Evolutionary conservation across 2,888 invertebrate species (phyloP), one percentile per base, ranked within the genome.

Genomic region (Ichneumoninae sp.): DNA sequence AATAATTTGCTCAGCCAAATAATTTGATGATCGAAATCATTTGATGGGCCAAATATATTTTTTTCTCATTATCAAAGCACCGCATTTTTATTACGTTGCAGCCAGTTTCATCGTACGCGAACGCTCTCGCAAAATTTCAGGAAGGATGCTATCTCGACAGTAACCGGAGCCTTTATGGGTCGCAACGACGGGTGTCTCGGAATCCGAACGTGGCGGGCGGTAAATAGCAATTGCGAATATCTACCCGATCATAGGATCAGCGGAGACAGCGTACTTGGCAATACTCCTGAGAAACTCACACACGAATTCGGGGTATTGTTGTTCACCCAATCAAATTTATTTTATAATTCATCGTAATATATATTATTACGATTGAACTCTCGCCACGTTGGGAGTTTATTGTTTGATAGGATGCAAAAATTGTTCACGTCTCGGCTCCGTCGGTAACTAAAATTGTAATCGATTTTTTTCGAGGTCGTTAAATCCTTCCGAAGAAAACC

Each of bases 71-170:
- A 33, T 33, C 33, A n/a, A 52, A 52, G 5, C 16, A n/a, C n/a
- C 5, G 5, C 16, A 26, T 16, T 76, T 62, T 26, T 7, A 44
- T 65, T n/a, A 5, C 10, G 1, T 54, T 80, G 22, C 72, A 84
- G 81, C 19, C 62, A 52, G 62, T 78, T 16, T 69, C 82, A 6
- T 77, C 79, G 50, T 86, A 86, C 68, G 80, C 74, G 13, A 78
- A 70, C 50, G 80, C 83, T 7, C 54, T 82, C n/a, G 74, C 80
- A 0, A 81, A 85, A 65, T 86, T 86, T 76, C 86, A 83, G 71
- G 80, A 79, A 66, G 47, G 68, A 16, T 72, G 85, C 77, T 74
- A 86, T 10, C 30, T 30, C 30, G 69, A 84, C 44, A 30, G 30
- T 68, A 57, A 80, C 8, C 72, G 22, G 52, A 77, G 57, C 19